These are phyloP conservation scores for Amorpha juglandis DNA, from an alignment of 2,888 invertebrate genomes.

Conservation along the genomic window DNA sequence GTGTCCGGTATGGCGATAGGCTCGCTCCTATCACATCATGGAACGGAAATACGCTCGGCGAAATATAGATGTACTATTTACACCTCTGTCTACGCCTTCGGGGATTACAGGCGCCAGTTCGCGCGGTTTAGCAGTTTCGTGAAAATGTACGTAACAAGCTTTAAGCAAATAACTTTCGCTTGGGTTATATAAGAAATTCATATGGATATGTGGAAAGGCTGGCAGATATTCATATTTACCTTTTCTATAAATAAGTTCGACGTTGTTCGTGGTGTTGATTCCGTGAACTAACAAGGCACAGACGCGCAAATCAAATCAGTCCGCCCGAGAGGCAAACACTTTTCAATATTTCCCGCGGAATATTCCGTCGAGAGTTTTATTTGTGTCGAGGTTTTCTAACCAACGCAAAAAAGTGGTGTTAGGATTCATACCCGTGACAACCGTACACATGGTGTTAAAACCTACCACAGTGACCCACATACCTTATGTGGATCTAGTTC, in stretches of 20 bases:
- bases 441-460: too few species aligned
- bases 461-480: too few species aligned
- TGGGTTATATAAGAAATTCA: background rate
- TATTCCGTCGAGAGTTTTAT: slow-evolving; percentile 48
- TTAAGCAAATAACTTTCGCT: background rate
- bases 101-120: too few species aligned
- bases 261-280: slow-evolving; percentile 45
- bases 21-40: too few species aligned
- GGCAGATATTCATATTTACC: slow-evolving; percentile 33
- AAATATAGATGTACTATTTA: too few species aligned
- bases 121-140: too few species aligned
- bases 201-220: background rate
- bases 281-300: slow-evolving; percentile 45
- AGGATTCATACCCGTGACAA: too few species aligned
- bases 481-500: too few species aligned
- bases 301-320: slow-evolving; percentile 68
- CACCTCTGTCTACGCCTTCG: too few species aligned
- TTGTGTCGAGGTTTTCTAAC: slow-evolving; percentile 40
- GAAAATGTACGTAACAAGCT: background rate
- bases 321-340: slow-evolving; percentile 62
- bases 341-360: slow-evolving; percentile 62
- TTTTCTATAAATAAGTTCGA: slow-evolving; percentile 24
- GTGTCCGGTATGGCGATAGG: too few species aligned
- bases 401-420: too few species aligned
- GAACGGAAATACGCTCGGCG: too few species aligned